Conservation (phyloP, 2,888 invertebrate genomes). For the Pseudococcus viburni region DNA sequence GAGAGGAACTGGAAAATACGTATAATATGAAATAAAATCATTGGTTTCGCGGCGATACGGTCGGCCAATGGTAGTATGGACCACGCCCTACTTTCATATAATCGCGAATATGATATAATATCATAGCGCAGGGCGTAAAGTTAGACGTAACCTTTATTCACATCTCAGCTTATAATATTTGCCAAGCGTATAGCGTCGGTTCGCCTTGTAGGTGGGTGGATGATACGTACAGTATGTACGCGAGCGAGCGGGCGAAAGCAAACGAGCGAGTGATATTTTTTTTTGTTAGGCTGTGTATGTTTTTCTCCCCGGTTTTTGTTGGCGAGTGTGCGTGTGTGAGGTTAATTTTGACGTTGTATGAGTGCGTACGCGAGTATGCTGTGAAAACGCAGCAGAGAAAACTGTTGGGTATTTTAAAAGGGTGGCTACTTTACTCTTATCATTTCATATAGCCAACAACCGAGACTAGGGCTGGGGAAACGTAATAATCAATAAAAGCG, state of each 20-base stretch:
- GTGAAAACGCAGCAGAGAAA: neutral
- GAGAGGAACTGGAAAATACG: slow-evolving; percentile 33
- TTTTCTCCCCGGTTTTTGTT: slow-evolving; percentile 47
- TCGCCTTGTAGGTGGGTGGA: slow-evolving; percentile 1
- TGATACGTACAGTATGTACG: neutral
- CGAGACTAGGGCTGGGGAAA: slow-evolving; percentile 51
- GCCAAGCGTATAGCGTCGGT: slow-evolving; percentile 37
- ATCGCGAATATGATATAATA: slow-evolving; percentile 65
- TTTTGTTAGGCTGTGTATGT: slow-evolving; percentile 25
- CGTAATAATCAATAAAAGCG: slow-evolving; percentile 66
- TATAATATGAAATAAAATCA: slow-evolving; percentile 53
- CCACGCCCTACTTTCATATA: slow-evolving; percentile 64
- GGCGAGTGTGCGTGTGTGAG: neutral
- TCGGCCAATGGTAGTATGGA: slow-evolving; percentile 55
- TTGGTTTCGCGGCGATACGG: slow-evolving; percentile 23
- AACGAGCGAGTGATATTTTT: slow-evolving; percentile 15
- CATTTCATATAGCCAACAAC: slow-evolving; percentile 53
- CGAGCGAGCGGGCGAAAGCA: neutral
- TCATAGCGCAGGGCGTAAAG: slow-evolving; percentile 59
- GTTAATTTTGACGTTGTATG: neutral
- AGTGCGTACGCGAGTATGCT: neutral
- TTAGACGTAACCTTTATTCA: slow-evolving; percentile 42
- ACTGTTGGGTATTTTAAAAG: slow-evolving; percentile 49
- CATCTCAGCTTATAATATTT: slow-evolving; percentile 37
- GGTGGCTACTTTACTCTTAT: slow-evolving; percentile 58